phyloP scores from a whole-genome alignment of 1,140 invertebrate species.

The Drosophila paulistorum region DNA sequence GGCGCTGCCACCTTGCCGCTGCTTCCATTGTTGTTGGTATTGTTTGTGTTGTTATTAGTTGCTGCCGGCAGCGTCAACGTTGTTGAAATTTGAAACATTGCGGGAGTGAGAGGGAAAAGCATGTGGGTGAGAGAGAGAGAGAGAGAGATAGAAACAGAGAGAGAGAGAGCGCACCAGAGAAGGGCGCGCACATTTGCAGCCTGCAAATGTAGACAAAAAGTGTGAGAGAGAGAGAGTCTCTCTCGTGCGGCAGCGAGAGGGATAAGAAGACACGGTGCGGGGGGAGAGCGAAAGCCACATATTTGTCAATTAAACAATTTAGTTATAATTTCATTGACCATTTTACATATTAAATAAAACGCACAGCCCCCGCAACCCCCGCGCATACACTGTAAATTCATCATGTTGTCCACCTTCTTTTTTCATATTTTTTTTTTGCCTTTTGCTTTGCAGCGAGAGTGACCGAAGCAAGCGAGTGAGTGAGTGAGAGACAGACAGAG shows the following conservation, averaged over 20 bases:
- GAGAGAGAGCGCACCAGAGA: conserved; percentile 24
- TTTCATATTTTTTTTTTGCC: neutral
- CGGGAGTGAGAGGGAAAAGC: conserved; percentile 13
- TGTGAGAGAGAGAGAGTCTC: conserved; percentile 1
- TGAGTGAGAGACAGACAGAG: too few species aligned
- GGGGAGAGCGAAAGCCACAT: conserved; percentile 12
- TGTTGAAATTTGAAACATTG: conserved; percentile 38
- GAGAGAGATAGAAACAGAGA: conserved; percentile 12
- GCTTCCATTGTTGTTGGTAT: conserved; percentile 30
- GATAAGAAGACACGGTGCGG: too few species aligned
- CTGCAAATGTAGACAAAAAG: conserved; percentile 28
- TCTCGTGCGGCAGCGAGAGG: too few species aligned
- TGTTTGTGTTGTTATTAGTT: conserved; percentile 4
- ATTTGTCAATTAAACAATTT: conserved; percentile 39
- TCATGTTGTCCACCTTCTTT: neutral
- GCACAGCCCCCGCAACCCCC: neutral
- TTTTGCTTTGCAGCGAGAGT: conserved; percentile 15
- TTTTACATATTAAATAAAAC: conserved; percentile 2
- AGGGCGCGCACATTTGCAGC: conserved; percentile 46
- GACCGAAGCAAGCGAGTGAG: neutral
- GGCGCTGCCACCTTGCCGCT: conserved; percentile 39
- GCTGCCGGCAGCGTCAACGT: conserved; percentile 31
- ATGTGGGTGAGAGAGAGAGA: neutral
- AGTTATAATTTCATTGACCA: conserved; percentile 11
- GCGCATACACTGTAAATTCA: neutral